These are phyloP conservation scores for Vanacampus margaritifer DNA, from an alignment of 2,113 vertebrate genomes.

Conservation along the genomic window DNA sequence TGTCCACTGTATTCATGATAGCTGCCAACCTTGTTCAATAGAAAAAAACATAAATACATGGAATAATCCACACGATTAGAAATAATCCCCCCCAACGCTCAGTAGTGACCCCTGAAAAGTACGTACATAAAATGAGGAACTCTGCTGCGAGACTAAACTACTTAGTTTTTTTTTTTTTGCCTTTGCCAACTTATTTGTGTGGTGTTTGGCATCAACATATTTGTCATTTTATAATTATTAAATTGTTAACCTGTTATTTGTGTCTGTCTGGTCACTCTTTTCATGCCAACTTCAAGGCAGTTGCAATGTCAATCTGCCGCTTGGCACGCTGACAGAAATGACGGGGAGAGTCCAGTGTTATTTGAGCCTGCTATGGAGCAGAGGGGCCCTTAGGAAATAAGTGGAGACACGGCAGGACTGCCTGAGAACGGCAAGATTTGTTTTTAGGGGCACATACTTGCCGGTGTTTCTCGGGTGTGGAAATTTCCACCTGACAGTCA, in stretches of 20 bases:
- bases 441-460: constrained; percentile 6
- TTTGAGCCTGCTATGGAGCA: background rate
- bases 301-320: background rate
- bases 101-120: too few relatives aligned
- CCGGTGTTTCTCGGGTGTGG: constrained; percentile 22
- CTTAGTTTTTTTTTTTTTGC: too few relatives aligned
- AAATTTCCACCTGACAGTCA: constrained; percentile 28
- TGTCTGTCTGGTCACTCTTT: background rate
- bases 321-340: background rate
- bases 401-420: background rate
- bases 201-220: background rate
- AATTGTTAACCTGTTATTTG: background rate
- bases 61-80: too few relatives aligned
- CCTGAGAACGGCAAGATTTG: constrained; percentile 13
- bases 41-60: too few relatives aligned
- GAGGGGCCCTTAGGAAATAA: background rate
- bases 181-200: background rate
- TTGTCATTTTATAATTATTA: background rate
- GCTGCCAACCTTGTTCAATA: too few relatives aligned
- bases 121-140: too few relatives aligned
- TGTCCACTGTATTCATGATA: too few relatives aligned
- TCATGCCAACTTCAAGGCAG: background rate
- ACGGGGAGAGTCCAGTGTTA: background rate
- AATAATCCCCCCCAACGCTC: too few relatives aligned
- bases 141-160: too few relatives aligned